Base-by-base conservation (phyloP, 2,888 invertebrate species). In the Phlogophora meticulosa region DNA sequence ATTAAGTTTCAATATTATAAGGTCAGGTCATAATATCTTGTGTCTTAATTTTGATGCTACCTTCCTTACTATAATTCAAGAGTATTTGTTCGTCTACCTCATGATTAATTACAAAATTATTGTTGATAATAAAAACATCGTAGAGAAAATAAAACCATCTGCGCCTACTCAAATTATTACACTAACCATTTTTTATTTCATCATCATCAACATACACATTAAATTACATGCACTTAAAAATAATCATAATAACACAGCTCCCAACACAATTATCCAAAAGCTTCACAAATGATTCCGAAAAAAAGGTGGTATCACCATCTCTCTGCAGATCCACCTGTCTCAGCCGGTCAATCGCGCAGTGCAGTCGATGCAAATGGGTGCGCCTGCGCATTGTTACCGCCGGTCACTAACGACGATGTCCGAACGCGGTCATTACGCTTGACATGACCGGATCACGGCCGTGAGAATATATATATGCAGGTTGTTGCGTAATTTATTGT, bases 391-490 rank as follows among this genome's bases (percentile, higher is more conserved):
- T 89, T 89, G 89, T 88, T 83, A 83, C 80, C 82, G 82, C 67
- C 72, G 80, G 75, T 78, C 81, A 64, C 88, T 88, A 87, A 88
- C 88, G 86, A 88, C 84, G 87, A 85, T 87, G 88, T 87, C 83
- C 83, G 78, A 78, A 75, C 81, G 81, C 81, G 81, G 70, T 83
- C 88, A 85, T 88, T 88, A 88, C 85, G 81, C 70, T 65, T 80
- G 84, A 84, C 83, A 77, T 77, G 78, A 62, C 76, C 61, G 71
- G 72, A 79, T 80, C 83, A 76, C 62, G 79, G 76, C 57, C 81
- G 81, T 81, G 83, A 81, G 81, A 83, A 73, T 78, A 73, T 80
- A 73, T 80, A 80, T 83, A 65, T 64, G 66, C 69, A 59, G 62
- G 58, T 68, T 68, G 68, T 80, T 72, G 60, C 65, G 81, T 79